Percentiles rank a stretch among this genome's conserved stretches.
phyloP scores from a whole-genome alignment of 2,888 invertebrate species.

The Tyria jacobaeae region DNA sequence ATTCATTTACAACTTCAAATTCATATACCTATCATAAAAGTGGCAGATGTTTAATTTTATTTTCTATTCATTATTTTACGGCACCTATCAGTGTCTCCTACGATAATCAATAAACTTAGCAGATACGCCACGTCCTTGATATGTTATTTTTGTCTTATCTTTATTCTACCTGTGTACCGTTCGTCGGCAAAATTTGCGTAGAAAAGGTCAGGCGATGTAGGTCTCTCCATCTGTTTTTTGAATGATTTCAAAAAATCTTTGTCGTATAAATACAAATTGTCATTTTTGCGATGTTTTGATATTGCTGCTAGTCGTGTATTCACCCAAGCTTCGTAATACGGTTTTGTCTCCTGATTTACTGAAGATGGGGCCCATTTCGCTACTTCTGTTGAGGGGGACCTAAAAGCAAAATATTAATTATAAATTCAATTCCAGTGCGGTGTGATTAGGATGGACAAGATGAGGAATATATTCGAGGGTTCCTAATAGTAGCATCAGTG shows the following conservation, averaged over 20 bases:
- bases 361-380: conserved; percentile 71
- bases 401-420: not conserved
- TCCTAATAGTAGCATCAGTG: too few species aligned
- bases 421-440: too few species aligned
- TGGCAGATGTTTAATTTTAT: not conserved
- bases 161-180: conserved; percentile 68
- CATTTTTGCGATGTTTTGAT: conserved; percentile 53
- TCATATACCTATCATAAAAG: not conserved
- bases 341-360: conserved; percentile 61
- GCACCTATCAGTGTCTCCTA: not conserved
- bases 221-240: conserved; percentile 49
- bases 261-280: conserved; percentile 51
- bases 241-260: conserved; percentile 51
- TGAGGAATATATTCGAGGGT: too few species aligned
- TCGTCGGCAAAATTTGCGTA: conserved; percentile 63
- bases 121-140: not conserved
- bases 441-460: too few species aligned
- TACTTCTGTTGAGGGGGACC: conserved; percentile 66
- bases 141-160: conserved; percentile 55
- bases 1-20: not conserved
- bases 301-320: conserved; percentile 68
- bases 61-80: not conserved
- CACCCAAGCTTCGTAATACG: conserved; percentile 79
- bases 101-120: not conserved
- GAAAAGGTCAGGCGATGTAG: conserved; percentile 55